These are phyloP conservation scores for Drosophila kepulauana DNA, from an alignment of 1,140 invertebrate species.

Conservation along the genomic window DNA sequence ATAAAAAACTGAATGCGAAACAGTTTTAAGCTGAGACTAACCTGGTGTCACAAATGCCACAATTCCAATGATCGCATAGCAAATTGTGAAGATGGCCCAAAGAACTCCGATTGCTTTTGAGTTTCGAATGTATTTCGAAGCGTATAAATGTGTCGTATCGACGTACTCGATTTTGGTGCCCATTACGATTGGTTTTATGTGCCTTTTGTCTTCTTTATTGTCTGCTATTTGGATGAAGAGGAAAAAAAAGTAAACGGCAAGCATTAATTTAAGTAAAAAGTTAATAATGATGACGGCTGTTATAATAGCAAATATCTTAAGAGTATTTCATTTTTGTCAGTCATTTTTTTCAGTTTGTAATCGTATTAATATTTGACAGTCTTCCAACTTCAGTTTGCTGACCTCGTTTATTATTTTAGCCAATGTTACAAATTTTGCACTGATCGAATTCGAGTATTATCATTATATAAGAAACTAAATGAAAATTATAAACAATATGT, in stretches of 20 bases:
- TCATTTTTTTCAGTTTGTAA: conserved; percentile 52
- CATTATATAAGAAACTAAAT: no score
- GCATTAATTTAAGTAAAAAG: conserved; percentile 51
- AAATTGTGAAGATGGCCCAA: conserved; percentile 98
- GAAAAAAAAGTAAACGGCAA: conserved; percentile 30
- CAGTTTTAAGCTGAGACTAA: conserved; percentile 40
- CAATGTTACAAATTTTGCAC: conserved; percentile 34
- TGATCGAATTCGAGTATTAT: no score
- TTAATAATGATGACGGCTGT: conserved; percentile 52
- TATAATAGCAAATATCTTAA: conserved; percentile 31
- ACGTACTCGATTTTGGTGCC: conserved; percentile 96
- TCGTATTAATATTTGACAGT: conserved; percentile 58
- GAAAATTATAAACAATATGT: no score
- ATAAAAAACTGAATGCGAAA: conserved; percentile 1
- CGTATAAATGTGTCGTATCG: conserved; percentile 94
- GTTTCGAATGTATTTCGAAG: conserved; percentile 97
- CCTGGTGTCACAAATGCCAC: conserved; percentile 96
- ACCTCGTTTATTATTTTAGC: conserved; percentile 54
- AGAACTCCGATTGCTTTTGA: conserved; percentile 98
- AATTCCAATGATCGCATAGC: conserved; percentile 97
- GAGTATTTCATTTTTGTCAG: conserved; percentile 52
- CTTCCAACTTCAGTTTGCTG: conserved; percentile 47
- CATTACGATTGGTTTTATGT: conserved; percentile 86
- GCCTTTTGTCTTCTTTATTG: conserved; percentile 40
- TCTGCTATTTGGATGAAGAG: conserved; percentile 33